phyloP scores from a whole-genome alignment of 2,888 invertebrate genomes.

The Platycnemis pennipes region DNA sequence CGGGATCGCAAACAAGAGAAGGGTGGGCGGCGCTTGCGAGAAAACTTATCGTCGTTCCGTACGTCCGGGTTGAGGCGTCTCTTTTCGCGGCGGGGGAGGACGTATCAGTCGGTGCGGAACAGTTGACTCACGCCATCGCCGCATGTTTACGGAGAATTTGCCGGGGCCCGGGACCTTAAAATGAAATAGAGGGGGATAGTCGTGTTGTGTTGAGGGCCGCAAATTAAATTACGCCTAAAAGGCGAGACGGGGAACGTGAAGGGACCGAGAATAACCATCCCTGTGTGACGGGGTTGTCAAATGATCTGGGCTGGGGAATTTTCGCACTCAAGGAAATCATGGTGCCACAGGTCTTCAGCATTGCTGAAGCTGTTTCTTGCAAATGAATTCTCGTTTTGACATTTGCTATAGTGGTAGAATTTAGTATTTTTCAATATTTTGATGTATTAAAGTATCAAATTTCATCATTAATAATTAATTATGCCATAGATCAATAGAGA shows the following conservation, averaged over 20 bases:
- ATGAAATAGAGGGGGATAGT: no score
- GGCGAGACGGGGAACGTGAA: no score
- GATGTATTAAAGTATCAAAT: no score
- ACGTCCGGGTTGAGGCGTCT: background rate
- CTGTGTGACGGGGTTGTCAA: background rate
- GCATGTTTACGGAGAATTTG: background rate
- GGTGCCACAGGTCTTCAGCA: no score
- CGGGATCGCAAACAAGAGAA: background rate
- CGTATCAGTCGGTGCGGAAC: background rate
- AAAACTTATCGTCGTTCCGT: background rate
- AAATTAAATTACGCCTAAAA: background rate
- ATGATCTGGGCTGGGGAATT: no score
- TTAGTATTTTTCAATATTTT: no score
- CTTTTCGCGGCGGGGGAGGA: background rate
- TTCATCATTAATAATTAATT: no score
- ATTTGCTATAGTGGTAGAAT: no score
- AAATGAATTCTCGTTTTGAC: no score
- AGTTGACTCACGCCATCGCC: background rate
- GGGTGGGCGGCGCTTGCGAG: background rate
- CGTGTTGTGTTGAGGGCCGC: background rate
- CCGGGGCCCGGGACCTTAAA: background rate
- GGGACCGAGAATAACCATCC: background rate
- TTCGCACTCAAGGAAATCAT: no score
- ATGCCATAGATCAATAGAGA: no score
- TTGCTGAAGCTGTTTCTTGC: no score